phyloP scores from a whole-genome alignment of 2,888 invertebrate species.

The Nesidiocoris tenuis region DNA sequence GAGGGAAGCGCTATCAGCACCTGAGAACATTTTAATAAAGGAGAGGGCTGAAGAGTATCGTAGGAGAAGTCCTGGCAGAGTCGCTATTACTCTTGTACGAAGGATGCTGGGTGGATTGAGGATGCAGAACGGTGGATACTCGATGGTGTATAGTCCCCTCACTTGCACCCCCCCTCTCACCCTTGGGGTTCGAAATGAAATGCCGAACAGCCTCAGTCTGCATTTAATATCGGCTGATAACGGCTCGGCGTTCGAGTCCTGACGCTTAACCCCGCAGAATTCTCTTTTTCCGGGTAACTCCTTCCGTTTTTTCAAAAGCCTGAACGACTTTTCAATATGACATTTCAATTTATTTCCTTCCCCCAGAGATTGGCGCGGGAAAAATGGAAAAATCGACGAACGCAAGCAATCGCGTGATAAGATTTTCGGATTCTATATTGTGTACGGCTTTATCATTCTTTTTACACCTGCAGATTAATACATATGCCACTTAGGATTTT shows the following conservation, averaged over 20 bases:
- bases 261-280: neutral
- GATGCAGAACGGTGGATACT: too few species aligned
- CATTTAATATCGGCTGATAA: constrained; percentile 40
- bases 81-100: constrained; percentile 33
- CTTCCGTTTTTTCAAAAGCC: constrained; percentile 20
- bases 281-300: neutral
- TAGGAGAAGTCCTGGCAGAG: constrained; percentile 6
- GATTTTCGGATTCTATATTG: too few species aligned
- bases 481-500: too few species aligned
- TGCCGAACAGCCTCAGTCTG: constrained; percentile 17
- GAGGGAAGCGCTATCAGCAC: constrained; percentile 24
- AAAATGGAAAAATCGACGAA: neutral
- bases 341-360: constrained; percentile 28
- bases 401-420: too few species aligned
- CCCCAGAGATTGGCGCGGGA: too few species aligned
- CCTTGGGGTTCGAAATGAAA: constrained; percentile 25
- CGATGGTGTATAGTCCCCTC: too few species aligned
- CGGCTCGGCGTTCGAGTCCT: neutral
- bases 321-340: constrained; percentile 26
- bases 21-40: constrained; percentile 40
- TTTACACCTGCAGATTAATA: too few species aligned
- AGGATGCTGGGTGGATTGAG: neutral
- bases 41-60: constrained; percentile 8
- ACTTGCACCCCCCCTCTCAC: neutral
- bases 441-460: too few species aligned